Evolutionary conservation across 2,113 vertebrate genomes (phyloP).

Genomic region (Anseranas semipalmata): DNA sequence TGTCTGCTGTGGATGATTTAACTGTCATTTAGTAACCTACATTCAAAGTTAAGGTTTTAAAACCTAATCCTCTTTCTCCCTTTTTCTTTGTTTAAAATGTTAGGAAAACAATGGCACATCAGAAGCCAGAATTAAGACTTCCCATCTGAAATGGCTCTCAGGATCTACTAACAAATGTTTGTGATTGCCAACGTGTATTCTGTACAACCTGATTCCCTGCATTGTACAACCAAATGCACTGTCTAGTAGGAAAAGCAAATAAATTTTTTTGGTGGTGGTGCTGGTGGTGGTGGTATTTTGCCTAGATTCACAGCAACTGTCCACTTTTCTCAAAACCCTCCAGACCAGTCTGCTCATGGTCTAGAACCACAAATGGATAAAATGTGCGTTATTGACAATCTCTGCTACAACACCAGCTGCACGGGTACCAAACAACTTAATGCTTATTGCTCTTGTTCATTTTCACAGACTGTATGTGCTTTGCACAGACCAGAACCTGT

Average conservation of each 20-base stretch:
- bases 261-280: rapidly evolving
- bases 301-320: neutral
- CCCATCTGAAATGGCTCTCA: neutral
- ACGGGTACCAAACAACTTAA: neutral
- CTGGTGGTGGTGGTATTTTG: too few species aligned
- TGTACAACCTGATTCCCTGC: neutral
- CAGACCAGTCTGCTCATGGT: neutral
- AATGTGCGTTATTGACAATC: neutral
- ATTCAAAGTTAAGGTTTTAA: neutral
- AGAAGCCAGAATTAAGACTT: neutral
- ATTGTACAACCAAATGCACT: neutral
- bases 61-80: neutral
- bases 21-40: neutral
- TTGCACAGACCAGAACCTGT: rapidly evolving
- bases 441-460: neutral
- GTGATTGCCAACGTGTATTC: neutral
- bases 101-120: neutral
- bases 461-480: rapidly evolving
- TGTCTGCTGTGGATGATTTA: neutral
- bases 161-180: neutral
- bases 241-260: neutral
- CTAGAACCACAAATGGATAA: neutral
- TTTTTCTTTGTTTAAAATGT: neutral
- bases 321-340: neutral
- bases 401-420: neutral